These are phyloP conservation scores for Tholera decimalis DNA, from an alignment of 2,888 invertebrate species.

Conservation along the genomic window DNA sequence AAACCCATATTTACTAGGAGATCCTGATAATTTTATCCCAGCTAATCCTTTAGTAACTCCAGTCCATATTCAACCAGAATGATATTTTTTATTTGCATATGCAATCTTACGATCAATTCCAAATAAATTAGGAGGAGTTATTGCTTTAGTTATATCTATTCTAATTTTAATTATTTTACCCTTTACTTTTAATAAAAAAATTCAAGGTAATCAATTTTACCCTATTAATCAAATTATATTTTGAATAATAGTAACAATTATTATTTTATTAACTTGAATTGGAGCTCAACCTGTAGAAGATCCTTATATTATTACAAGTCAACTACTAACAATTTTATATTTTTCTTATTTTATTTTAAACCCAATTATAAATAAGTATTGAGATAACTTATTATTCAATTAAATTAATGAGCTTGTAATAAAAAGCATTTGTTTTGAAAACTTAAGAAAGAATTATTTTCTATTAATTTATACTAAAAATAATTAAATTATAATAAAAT, in stretches of 20 bases:
- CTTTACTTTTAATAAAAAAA: conserved; percentile 86
- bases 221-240: conserved; percentile 89
- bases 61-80: conserved; percentile 95
- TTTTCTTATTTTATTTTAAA: too few relatives aligned
- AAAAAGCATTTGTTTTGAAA: conserved; percentile 94
- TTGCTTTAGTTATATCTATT: conserved; percentile 93
- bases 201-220: conserved; percentile 91
- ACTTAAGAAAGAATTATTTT: conserved; percentile 92
- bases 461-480: conserved; percentile 92
- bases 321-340: too few relatives aligned
- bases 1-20: too few relatives aligned
- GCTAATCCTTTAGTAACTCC: conserved; percentile 76
- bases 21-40: too few relatives aligned
- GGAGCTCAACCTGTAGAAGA: too few relatives aligned
- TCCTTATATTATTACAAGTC: too few relatives aligned
- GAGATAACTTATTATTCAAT: too few relatives aligned
- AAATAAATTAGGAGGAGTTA: conserved; percentile 95
- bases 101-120: conserved; percentile 95
- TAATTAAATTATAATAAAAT: conserved; percentile 83
- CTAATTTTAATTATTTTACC: conserved; percentile 93
- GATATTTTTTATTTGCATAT: conserved; percentile 96
- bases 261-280: too few relatives aligned
- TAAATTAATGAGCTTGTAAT: conserved; percentile 83
- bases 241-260: too few relatives aligned
- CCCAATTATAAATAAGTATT: too few relatives aligned